Evolutionary conservation across 2,888 invertebrate species (phyloP), one percentile per base, ranked within the genome.

Genomic region (Tetragonula carbonaria): DNA sequence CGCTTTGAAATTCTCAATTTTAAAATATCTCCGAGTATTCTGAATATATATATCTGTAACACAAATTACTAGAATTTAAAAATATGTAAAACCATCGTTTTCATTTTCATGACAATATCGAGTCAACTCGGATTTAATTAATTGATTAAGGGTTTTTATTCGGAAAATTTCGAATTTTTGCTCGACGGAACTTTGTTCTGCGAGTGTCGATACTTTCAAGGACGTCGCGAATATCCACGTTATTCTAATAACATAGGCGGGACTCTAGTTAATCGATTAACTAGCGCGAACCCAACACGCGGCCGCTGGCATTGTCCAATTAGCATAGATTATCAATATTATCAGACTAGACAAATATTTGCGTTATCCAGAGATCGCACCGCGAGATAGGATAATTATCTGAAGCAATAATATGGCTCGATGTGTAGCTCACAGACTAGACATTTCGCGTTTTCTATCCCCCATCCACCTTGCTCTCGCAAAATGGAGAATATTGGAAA

Each of bases 321-420:
- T 82, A 84, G 72, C 84, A 78, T 75, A 65, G 74, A 82, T 84
- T 82, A 84, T 78, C 82, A 72, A 84, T 84, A 84, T 84, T 84
- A 84, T 38, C 65, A 2, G 63, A 50, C 21, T 62, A 68, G 75
- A 33, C 84, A 82, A 84, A 84, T 84, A 82, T 84, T 84, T 84
- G 75, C 70, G 57, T 68, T 82, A 72, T 74, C 78, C 57, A 16
- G 63, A 78, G 74, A 75, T 82, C 74, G 55, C 16, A 11, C 55
- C 51, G 62, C 66, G 13, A 70, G 63, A 80, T 73, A 50, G 33
- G 21, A 50, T 45, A 74, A 82, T 77, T 82, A 81, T 77, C 70
- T 57, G 53, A 33, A 59, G 23, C 78, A 81, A 82, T 71, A 72
- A 67, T 71, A 38, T n/a, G 50, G 21, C 38, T n/a, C 62, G 28